Evolutionary conservation across 2,888 invertebrate species (phyloP).

Genomic region (Calliphora vomitoria): DNA sequence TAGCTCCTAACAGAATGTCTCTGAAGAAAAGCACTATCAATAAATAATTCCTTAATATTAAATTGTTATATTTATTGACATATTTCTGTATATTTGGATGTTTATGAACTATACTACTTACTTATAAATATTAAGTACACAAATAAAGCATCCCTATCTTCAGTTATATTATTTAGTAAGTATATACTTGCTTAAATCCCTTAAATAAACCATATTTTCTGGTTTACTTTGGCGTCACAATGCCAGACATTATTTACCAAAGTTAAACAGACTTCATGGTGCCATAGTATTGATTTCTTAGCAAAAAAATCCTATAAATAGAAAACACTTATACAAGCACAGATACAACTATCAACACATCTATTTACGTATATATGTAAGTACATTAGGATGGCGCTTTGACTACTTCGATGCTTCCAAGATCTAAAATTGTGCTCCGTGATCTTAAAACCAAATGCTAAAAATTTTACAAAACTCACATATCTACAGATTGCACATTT

Average conservation of each 20-base stretch:
- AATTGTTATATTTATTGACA: too few species aligned
- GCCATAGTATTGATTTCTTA: constrained; percentile 71
- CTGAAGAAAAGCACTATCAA: too few species aligned
- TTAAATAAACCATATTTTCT: constrained; percentile 4
- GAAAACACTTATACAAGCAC: background rate
- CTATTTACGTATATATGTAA: background rate
- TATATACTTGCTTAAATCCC: background rate
- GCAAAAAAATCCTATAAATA: constrained; percentile 55
- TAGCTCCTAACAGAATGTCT: too few species aligned
- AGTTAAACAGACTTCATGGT: constrained; percentile 63
- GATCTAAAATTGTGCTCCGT: too few species aligned
- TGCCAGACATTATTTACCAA: constrained; percentile 53
- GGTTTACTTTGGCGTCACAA: constrained; percentile 43
- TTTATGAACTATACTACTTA: too few species aligned
- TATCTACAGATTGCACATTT: too few species aligned
- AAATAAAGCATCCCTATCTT: background rate
- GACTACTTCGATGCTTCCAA: too few species aligned
- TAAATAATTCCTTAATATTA: too few species aligned
- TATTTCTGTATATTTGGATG: too few species aligned
- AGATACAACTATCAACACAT: background rate
- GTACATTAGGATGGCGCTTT: background rate
- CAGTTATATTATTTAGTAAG: background rate
- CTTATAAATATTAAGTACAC: too few species aligned
- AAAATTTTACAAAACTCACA: too few species aligned
- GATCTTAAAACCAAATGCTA: too few species aligned